These are phyloP conservation scores for Eupithecia tripunctaria DNA, from an alignment of 2,888 invertebrate species.

Conservation along the genomic window DNA sequence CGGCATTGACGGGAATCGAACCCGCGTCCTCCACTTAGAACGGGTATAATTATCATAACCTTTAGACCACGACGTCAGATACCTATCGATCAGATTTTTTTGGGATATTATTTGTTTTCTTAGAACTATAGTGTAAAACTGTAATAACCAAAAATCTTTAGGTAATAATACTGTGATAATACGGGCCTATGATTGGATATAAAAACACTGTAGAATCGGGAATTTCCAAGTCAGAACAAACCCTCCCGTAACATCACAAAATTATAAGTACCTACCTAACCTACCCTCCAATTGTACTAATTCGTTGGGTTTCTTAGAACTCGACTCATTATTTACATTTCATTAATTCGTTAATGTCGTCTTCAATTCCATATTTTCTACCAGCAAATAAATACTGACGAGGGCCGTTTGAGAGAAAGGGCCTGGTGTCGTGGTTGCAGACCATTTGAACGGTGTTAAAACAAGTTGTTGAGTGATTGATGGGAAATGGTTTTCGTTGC, in stretches of 20 bases:
- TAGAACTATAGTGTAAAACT: no score
- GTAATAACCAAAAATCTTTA: no score
- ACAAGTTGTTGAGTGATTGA: not conserved
- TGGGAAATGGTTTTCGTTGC: not conserved
- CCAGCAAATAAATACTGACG: conserved; percentile 35
- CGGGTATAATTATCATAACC: no score
- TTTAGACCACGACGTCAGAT: no score
- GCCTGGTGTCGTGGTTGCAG: conserved; percentile 2
- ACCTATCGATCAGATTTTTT: no score
- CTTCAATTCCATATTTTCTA: conserved; percentile 36
- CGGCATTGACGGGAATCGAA: no score
- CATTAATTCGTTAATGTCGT: conserved; percentile 36
- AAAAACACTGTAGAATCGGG: not conserved
- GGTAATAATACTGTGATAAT: no score
- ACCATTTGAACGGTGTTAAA: conserved; percentile 11
- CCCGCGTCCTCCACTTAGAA: no score
- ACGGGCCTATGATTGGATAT: not conserved
- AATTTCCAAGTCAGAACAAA: not conserved
- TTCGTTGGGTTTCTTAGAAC: conserved; percentile 26
- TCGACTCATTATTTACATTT: conserved; percentile 35
- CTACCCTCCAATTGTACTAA: not conserved
- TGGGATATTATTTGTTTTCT: no score
- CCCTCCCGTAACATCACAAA: not conserved
- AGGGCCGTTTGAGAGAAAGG: conserved; percentile 44
- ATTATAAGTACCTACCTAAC: no score